phyloP scores from a whole-genome alignment of 2,797 vertebrate species.

The Fundulus diaphanus region DNA sequence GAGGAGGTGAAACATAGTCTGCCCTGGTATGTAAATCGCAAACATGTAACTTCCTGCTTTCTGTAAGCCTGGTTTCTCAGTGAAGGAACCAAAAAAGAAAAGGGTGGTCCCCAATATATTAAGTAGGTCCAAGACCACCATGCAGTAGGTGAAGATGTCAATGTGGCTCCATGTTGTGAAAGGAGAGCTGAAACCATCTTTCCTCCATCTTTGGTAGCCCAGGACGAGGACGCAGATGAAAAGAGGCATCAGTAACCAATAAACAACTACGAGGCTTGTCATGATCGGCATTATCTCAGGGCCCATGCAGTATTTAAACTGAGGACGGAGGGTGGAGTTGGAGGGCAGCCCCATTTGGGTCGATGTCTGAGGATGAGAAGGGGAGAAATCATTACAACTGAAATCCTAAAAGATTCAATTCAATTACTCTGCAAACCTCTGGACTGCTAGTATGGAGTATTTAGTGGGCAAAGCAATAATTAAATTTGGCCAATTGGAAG shows the following conservation, averaged over 20 bases:
- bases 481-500: no score
- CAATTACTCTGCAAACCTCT: no score
- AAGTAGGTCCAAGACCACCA: neutral
- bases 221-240: neutral
- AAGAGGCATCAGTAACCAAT: neutral
- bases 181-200: neutral
- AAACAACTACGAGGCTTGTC: neutral
- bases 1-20: slow-evolving; percentile 15
- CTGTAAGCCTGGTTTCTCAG: neutral
- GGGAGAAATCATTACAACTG: neutral
- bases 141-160: neutral
- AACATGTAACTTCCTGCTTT: neutral
- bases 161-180: neutral
- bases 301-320: rapidly evolving
- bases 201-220: neutral
- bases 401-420: neutral
- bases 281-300: neutral
- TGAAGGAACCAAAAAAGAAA: neutral
- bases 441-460: no score
- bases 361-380: neutral
- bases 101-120: neutral
- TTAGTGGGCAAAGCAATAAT: no score
- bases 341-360: neutral
- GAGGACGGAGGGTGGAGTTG: neutral
- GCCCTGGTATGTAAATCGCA: neutral